A percentile compares a stretch with the other conserved stretches of the same genome.
Conservation (phyloP, 37 sponge, comb jelly and placozoan species). For the Crambe crambe region DNA sequence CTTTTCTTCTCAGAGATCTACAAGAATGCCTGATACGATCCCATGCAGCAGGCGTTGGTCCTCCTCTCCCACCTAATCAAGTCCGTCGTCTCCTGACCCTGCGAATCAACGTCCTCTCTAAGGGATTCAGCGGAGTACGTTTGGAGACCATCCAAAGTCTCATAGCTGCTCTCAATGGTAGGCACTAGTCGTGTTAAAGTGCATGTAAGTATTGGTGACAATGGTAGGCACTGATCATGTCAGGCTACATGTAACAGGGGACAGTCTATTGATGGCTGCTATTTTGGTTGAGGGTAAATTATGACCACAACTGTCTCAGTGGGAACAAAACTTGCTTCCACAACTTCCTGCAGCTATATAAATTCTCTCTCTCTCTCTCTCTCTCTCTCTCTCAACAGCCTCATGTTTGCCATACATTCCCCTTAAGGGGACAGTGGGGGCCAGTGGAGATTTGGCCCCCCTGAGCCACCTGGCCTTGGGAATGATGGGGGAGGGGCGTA, state of each 20-base stretch:
- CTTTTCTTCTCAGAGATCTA: slow-evolving; percentile 55
- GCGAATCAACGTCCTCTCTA: slow-evolving; percentile 90
- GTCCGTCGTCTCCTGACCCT: slow-evolving; percentile 83
- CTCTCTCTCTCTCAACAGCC: slow-evolving; percentile 33
- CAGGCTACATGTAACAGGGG: too few relatives aligned
- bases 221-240: too few relatives aligned
- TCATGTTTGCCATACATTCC: slow-evolving; percentile 84
- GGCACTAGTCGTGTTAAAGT: too few relatives aligned
- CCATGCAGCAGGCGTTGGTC: slow-evolving; percentile 88
- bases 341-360: too few relatives aligned
- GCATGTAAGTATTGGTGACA: too few relatives aligned
- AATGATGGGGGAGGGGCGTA: slow-evolving; percentile 91
- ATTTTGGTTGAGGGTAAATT: too few relatives aligned
- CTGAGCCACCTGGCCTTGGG: slow-evolving; percentile 93
- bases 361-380: too few relatives aligned
- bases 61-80: slow-evolving; percentile 66
- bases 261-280: too few relatives aligned
- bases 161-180: slow-evolving; percentile 79
- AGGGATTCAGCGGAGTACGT: slow-evolving; percentile 88
- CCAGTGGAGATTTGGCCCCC: slow-evolving; percentile 98
- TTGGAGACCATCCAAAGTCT: slow-evolving; percentile 68
- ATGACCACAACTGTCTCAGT: too few relatives aligned
- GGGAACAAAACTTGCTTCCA: too few relatives aligned
- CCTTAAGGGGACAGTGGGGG: slow-evolving; percentile 95
- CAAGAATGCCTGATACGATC: slow-evolving; percentile 88